Evolutionary conservation across 53 echinoderm and acorn worm genomes (phyloP).

Genomic region (Echinometra lucunter): DNA sequence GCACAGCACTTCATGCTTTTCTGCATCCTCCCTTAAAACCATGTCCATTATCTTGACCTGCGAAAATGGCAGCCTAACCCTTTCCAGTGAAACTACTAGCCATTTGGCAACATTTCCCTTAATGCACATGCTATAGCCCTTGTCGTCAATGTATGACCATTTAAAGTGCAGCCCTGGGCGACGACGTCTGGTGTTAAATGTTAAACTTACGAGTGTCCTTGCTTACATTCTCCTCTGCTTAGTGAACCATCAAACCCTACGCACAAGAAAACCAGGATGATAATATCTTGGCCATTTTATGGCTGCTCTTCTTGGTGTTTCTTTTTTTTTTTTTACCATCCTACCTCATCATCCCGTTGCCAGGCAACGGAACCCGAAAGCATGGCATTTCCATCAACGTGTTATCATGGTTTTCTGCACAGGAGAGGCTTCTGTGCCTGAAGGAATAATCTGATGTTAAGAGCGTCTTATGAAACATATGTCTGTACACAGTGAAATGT

Average conservation of each 20-base stretch:
- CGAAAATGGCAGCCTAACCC: no score
- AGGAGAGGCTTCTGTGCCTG: background rate
- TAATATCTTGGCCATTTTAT: slow-evolving; percentile 17
- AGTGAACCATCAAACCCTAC: background rate
- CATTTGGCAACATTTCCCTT: no score
- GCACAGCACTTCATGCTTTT: no score
- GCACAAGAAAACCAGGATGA: background rate
- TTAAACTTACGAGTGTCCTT: background rate
- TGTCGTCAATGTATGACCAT: background rate
- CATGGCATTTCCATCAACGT: slow-evolving; percentile 31
- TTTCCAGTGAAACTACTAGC: no score
- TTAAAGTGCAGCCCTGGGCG: background rate
- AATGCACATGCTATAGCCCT: no score
- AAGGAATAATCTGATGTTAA: slow-evolving; percentile 10
- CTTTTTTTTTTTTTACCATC: background rate
- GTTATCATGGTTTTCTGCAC: slow-evolving; percentile 37
- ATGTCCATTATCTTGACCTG: no score
- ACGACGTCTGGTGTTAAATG: background rate
- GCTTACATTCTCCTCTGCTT: background rate
- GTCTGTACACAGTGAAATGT: background rate
- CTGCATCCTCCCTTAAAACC: no score
- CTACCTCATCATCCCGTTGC: slow-evolving; percentile 29
- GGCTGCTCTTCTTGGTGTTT: background rate
- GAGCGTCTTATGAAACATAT: background rate
- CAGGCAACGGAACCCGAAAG: slow-evolving; percentile 17